A percentile compares a stretch with the other conserved stretches of the same genome.
These are phyloP conservation scores for Drosophila pseudoobscura DNA, from an alignment of 1,140 invertebrate species.

Conservation along the genomic window DNA sequence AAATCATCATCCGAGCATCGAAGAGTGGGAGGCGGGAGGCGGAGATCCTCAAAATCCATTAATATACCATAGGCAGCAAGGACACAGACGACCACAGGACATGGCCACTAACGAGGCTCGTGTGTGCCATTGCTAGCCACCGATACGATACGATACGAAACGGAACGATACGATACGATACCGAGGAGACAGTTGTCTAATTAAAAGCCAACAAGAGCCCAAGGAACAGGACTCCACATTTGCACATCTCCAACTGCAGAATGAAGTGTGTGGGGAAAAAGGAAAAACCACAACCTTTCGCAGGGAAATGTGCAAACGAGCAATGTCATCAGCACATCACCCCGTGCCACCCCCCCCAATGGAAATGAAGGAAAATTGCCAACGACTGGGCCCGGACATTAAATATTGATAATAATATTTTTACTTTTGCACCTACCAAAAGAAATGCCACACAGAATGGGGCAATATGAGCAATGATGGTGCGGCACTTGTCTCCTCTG, in stretches of 20 bases:
- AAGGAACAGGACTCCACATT: slow-evolving; percentile 37
- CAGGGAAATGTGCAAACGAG: slow-evolving; percentile 13
- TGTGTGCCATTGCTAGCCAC: slow-evolving; percentile 14
- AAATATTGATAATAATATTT: slow-evolving; percentile 53
- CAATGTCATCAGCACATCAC: slow-evolving; percentile 10
- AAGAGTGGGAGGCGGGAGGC: too few species aligned
- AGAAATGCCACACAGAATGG: slow-evolving; percentile 4
- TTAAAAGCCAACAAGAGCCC: slow-evolving; percentile 60
- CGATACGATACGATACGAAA: slow-evolving; percentile 14
- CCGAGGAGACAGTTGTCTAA: slow-evolving; percentile 50
- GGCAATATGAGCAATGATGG: background rate
- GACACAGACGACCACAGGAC: too few species aligned
- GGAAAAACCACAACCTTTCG: slow-evolving; percentile 8
- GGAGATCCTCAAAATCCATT: too few species aligned
- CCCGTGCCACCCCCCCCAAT: too few species aligned
- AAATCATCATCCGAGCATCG: too few species aligned
- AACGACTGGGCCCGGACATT: slow-evolving; percentile 11
- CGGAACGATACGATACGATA: too few species aligned
- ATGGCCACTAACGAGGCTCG: slow-evolving; percentile 41
- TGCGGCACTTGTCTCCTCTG: too few species aligned
- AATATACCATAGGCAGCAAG: too few species aligned
- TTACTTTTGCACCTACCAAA: slow-evolving; percentile 43
- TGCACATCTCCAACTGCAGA: background rate
- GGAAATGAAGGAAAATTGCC: slow-evolving; percentile 10
- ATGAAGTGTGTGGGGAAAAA: background rate